Conservation (phyloP, 2,113 vertebrate genomes). For the Nothoprocta pentlandii region DNA sequence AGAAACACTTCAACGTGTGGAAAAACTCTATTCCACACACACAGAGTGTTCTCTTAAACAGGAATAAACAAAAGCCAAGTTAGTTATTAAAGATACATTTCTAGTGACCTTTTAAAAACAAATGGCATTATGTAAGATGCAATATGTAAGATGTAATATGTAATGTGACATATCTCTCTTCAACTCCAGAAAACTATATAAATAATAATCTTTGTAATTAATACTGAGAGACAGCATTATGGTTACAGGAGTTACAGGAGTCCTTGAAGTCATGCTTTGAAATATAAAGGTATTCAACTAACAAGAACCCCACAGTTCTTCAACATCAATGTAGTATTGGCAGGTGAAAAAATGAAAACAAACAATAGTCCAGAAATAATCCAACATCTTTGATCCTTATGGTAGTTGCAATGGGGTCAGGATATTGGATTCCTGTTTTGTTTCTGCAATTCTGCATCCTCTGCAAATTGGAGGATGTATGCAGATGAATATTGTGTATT, state of each 20-base stretch:
- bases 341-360: background rate
- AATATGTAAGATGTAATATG: background rate
- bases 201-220: background rate
- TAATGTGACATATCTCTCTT: background rate
- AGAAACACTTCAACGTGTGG: background rate
- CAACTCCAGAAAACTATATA: background rate
- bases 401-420: background rate
- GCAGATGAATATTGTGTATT: background rate
- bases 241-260: background rate
- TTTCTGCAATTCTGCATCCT: background rate
- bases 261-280: background rate
- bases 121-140: background rate
- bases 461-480: background rate
- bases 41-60: background rate
- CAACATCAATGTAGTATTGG: background rate
- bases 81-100: background rate
- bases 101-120: slow-evolving; percentile 1
- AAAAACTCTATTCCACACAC: background rate
- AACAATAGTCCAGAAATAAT: background rate
- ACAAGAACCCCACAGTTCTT: background rate
- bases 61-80: background rate
- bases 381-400: background rate
- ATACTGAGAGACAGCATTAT: background rate
- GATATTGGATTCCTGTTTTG: background rate
- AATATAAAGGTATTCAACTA: background rate